These are phyloP conservation scores for Phengaris alcon DNA, from an alignment of 2,888 invertebrate species.

Conservation along the genomic window DNA sequence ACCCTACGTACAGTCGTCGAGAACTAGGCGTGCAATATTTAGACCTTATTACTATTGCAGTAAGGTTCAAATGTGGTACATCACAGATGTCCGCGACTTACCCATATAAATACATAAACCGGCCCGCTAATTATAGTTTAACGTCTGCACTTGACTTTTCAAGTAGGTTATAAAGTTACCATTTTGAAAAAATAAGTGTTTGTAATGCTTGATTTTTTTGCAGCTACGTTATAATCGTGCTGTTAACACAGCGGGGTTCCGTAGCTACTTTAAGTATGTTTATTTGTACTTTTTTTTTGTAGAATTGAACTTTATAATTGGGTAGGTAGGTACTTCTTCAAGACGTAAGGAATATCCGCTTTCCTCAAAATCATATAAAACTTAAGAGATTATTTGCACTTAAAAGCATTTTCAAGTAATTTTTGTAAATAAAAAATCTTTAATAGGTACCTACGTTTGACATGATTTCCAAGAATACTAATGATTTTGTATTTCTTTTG, in stretches of 20 bases:
- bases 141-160: slow-evolving; percentile 15
- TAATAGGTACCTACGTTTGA: too few relatives aligned
- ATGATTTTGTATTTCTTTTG: too few relatives aligned
- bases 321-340: too few relatives aligned
- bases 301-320: too few relatives aligned
- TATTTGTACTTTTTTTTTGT: too few relatives aligned
- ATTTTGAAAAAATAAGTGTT: slow-evolving; percentile 14
- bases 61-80: neutral
- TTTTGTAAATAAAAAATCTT: too few relatives aligned
- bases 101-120: slow-evolving; percentile 9
- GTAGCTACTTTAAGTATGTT: neutral
- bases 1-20: neutral
- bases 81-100: neutral
- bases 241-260: neutral
- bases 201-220: neutral
- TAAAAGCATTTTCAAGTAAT: too few relatives aligned
- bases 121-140: slow-evolving; percentile 12
- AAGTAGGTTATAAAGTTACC: slow-evolving; percentile 10
- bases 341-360: too few relatives aligned
- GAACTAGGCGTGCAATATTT: too few relatives aligned
- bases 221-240: neutral
- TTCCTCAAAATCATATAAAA: too few relatives aligned
- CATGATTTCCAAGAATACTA: too few relatives aligned
- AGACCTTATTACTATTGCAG: neutral
- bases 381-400: too few relatives aligned